Evolutionary conservation across 2,888 invertebrate genomes (phyloP).

Genomic region (Platycheirus rosarum): DNA sequence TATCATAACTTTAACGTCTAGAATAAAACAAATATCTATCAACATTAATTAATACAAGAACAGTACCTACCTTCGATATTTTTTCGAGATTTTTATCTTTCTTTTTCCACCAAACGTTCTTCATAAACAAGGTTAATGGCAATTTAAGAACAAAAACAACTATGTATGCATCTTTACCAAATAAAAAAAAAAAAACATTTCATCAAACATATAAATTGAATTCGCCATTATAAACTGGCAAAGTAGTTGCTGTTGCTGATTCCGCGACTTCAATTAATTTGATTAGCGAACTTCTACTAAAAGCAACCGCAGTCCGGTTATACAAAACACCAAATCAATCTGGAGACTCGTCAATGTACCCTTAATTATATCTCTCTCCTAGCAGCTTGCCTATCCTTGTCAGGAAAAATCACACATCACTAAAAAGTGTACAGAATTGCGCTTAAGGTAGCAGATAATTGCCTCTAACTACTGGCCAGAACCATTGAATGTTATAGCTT

Average conservation of each 20-base stretch:
- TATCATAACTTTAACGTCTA: too few relatives aligned
- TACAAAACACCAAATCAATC: conserved; percentile 35
- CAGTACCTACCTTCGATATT: too few relatives aligned
- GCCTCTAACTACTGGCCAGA: conserved; percentile 17
- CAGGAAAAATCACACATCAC: conserved; percentile 4
- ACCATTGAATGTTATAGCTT: conserved; percentile 19
- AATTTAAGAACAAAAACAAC: too few relatives aligned
- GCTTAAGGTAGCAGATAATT: not conserved
- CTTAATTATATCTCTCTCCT: conserved; percentile 41
- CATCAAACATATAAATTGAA: conserved; percentile 28
- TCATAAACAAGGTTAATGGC: too few relatives aligned
- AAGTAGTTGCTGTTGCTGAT: conserved; percentile 15
- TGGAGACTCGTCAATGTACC: conserved; percentile 23
- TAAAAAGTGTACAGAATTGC: conserved; percentile 3
- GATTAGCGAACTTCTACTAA: conserved; percentile 17
- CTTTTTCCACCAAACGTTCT: too few relatives aligned
- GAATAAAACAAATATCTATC: too few relatives aligned
- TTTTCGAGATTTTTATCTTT: too few relatives aligned
- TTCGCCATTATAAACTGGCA: conserved; percentile 6
- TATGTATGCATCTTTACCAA: not conserved
- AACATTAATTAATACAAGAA: too few relatives aligned
- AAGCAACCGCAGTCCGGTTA: too few relatives aligned
- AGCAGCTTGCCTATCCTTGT: conserved; percentile 1
- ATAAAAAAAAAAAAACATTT: conserved; percentile 14
- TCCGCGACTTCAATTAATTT: conserved; percentile 30